phyloP scores from a whole-genome alignment of 2,888 invertebrate genomes.

The Calliopum simillimum region DNA sequence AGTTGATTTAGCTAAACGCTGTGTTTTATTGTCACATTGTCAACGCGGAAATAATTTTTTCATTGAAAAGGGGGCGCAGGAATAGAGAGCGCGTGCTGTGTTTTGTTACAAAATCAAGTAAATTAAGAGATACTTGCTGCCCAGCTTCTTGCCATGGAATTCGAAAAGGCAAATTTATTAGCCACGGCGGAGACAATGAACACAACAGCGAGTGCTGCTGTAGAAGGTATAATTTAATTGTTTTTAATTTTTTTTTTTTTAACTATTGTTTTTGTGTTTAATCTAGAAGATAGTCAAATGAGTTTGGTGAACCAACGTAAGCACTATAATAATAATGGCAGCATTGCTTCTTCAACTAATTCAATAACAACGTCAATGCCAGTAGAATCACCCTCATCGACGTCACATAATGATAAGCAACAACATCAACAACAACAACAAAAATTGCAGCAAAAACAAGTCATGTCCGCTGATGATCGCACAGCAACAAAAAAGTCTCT shows the following conservation, averaged over 20 bases:
- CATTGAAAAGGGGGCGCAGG: no score
- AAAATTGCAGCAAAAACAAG: slow-evolving; percentile 46
- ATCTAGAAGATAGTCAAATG: background rate
- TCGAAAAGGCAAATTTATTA: slow-evolving; percentile 24
- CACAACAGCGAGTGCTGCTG: background rate
- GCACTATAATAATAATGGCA: background rate
- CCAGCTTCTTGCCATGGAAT: slow-evolving; percentile 19
- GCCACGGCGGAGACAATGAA: slow-evolving; percentile 13
- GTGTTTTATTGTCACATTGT: no score
- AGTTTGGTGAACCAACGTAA: background rate
- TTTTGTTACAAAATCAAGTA: no score
- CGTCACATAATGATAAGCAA: background rate
- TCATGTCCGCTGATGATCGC: slow-evolving; percentile 63
- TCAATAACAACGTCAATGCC: no score
- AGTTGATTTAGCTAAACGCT: no score
- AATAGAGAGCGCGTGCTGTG: no score
- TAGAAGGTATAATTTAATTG: background rate
- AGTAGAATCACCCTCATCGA: no score
- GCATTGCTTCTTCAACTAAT: no score
- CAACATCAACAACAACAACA: background rate
- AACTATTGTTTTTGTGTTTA: background rate
- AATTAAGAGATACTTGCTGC: no score
- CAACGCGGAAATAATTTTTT: no score
- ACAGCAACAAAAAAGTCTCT: slow-evolving; percentile 65
- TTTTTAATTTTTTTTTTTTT: background rate